Conservation (phyloP, 2,797 vertebrate genomes). For the Emydoidea blandingii region DNA sequence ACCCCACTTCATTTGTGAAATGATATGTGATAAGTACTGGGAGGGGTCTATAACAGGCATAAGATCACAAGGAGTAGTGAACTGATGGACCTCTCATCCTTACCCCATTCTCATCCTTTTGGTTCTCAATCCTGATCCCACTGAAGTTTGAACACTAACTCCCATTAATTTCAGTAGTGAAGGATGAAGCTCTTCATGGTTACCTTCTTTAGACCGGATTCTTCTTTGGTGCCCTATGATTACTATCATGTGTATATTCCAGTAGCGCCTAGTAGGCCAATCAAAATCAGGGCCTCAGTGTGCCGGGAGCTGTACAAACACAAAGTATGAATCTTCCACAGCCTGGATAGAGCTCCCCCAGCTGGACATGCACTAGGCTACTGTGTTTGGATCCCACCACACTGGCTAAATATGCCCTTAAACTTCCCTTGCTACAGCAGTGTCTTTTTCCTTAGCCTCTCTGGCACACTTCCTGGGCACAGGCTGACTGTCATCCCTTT, state of each 20-base stretch:
- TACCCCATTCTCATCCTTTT: neutral
- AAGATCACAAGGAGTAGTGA: neutral
- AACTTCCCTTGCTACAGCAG: no score
- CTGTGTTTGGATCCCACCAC: no score
- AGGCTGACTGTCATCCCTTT: no score
- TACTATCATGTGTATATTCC: neutral
- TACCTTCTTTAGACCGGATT: neutral
- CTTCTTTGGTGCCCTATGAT: neutral
- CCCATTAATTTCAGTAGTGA: neutral
- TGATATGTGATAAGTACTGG: neutral
- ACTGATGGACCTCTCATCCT: neutral
- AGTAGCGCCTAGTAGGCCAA: no score
- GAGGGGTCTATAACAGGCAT: neutral
- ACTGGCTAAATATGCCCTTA: no score
- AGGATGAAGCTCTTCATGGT: neutral
- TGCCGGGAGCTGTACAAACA: no score
- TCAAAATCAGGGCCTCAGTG: no score
- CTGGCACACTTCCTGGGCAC: no score
- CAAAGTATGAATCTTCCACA: no score
- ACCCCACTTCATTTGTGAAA: neutral
- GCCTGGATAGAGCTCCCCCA: no score
- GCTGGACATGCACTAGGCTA: no score
- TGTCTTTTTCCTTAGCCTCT: no score
- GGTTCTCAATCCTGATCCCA: neutral
- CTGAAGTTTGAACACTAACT: neutral